phyloP scores from a whole-genome alignment of 2,888 invertebrate genomes.

The Pyrocoelia pectoralis region DNA sequence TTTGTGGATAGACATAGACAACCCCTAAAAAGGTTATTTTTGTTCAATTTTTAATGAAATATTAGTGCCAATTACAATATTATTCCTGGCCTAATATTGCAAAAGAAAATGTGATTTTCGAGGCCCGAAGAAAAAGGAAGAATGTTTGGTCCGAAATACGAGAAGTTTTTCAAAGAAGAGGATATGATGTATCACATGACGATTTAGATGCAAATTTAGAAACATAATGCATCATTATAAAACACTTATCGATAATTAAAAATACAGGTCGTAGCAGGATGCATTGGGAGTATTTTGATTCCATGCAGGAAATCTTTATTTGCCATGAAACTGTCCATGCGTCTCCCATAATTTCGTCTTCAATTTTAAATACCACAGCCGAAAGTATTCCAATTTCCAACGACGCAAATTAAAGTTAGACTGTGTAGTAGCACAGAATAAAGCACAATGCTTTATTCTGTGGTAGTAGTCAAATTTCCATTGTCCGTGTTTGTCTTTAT shows the following conservation, averaged over 20 bases:
- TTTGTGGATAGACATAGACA: too few relatives aligned
- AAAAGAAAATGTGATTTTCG: neutral
- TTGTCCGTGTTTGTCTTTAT: neutral
- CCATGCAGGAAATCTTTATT: neutral
- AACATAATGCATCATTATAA: neutral
- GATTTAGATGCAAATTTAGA: neutral
- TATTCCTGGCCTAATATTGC: neutral
- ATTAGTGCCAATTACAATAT: too few relatives aligned
- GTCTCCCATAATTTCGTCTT: neutral
- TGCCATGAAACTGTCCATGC: neutral
- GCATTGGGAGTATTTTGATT: neutral
- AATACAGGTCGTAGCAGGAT: neutral
- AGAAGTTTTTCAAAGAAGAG: neutral
- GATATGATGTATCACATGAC: neutral
- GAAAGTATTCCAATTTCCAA: neutral
- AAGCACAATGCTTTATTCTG: too few relatives aligned
- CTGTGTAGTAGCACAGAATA: too few relatives aligned
- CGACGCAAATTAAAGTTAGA: too few relatives aligned
- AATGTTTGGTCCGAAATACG: slow-evolving; percentile 3
- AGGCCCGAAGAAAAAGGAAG: neutral
- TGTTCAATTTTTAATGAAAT: too few relatives aligned
- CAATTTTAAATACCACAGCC: neutral
- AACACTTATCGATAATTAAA: neutral
- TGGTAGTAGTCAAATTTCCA: neutral
- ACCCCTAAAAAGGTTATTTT: too few relatives aligned